Conservation (phyloP, 1,140 invertebrate genomes). For the Zelostemma sp. region DNA sequence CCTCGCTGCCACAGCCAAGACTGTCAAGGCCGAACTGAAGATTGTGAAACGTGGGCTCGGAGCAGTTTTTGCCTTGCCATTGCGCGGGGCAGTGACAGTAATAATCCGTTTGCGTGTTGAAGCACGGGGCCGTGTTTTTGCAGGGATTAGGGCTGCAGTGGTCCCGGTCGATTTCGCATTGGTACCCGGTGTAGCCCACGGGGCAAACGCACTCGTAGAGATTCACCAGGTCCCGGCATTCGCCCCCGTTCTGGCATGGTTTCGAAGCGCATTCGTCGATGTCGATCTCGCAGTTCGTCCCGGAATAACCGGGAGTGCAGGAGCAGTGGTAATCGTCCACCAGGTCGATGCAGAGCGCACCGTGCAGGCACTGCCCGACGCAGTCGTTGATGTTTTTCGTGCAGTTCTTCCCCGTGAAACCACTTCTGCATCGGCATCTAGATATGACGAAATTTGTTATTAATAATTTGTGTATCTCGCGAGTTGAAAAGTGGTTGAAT, state of each 20-base stretch:
- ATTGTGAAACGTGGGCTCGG: conserved; percentile 75
- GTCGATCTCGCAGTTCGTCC: conserved; percentile 78
- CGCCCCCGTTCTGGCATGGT: conserved; percentile 88
- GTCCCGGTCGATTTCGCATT: conserved; percentile 87
- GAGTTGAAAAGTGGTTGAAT: not conserved
- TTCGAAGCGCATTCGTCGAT: conserved; percentile 81
- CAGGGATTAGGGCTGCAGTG: conserved; percentile 88
- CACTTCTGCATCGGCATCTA: conserved; percentile 82
- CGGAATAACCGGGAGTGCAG: conserved; percentile 84
- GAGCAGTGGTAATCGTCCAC: conserved; percentile 88
- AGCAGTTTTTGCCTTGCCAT: conserved; percentile 93
- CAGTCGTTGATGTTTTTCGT: conserved; percentile 92
- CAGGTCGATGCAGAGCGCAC: conserved; percentile 87
- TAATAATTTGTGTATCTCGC: not conserved
- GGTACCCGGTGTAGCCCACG: conserved; percentile 82
- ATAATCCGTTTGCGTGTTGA: conserved; percentile 89
- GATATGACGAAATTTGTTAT: conserved; percentile 62
- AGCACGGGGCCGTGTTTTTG: conserved; percentile 77
- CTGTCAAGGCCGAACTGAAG: conserved; percentile 71
- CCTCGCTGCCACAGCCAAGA: conserved; percentile 66
- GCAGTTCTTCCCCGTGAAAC: conserved; percentile 91
- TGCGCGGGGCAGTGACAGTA: conserved; percentile 90
- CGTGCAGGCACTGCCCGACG: conserved; percentile 87
- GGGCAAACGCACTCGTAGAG: conserved; percentile 86
- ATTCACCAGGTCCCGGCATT: conserved; percentile 86